These are phyloP conservation scores for Sinelater perroti DNA, from an alignment of 2,888 invertebrate genomes.

Conservation along the genomic window DNA sequence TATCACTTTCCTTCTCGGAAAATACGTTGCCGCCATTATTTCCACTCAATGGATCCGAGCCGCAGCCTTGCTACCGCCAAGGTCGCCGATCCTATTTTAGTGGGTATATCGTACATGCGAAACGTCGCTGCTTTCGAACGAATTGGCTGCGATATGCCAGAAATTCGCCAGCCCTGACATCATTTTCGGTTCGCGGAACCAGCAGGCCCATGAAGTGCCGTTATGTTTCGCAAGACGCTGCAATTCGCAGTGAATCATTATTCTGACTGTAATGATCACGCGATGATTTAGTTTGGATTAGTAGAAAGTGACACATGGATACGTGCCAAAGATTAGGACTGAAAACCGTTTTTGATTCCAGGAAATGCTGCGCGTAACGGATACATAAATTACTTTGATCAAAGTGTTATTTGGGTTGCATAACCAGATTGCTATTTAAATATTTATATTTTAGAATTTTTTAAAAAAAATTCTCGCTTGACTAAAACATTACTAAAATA, in stretches of 20 bases:
- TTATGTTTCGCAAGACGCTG: conserved; percentile 16
- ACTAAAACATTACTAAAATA: no score
- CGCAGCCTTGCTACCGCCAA: conserved; percentile 21
- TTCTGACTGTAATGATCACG: conserved; percentile 19
- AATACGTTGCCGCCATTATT: conserved; percentile 4
- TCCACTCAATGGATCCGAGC: conserved; percentile 11
- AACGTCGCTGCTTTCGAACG: not conserved
- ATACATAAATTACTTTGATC: no score
- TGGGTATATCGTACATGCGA: conserved; percentile 4
- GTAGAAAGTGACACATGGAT: conserved; percentile 17
- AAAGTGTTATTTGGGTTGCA: not conserved
- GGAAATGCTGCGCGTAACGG: conserved; percentile 1
- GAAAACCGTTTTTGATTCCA: not conserved
- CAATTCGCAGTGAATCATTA: conserved; percentile 15
- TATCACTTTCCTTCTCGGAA: no score
- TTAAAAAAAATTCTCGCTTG: no score
- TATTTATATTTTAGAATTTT: no score
- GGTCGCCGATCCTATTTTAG: conserved; percentile 18
- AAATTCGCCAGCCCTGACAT: conserved; percentile 1
- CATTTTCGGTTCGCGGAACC: conserved; percentile 19
- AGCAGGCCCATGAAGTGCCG: conserved; percentile 13
- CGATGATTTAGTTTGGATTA: conserved; percentile 19
- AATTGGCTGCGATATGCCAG: not conserved
- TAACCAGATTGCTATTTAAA: no score
- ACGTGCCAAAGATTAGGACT: conserved; percentile 12